Evolutionary conservation across 2,113 vertebrate genomes (phyloP).

Genomic region (Benitochromis conjunctus): DNA sequence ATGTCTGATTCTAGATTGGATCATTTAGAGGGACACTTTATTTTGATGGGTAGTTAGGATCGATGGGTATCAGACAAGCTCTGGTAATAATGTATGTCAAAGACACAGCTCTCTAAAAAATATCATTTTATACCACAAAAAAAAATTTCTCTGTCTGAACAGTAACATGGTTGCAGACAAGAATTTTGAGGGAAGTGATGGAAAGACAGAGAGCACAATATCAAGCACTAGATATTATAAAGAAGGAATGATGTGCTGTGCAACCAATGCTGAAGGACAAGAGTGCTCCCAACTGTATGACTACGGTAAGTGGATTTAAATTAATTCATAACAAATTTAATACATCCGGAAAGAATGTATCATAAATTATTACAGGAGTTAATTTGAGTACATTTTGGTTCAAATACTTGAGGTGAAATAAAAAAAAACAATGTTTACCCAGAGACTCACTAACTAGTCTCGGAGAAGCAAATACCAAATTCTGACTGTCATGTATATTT

Average conservation of each 20-base stretch:
- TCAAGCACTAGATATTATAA: fast-evolving
- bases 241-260: constrained; percentile 58
- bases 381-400: no score
- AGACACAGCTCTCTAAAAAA: not conserved
- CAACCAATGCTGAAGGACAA: constrained; percentile 53
- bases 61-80: fast-evolving
- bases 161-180: fast-evolving
- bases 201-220: not conserved
- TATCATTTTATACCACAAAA: not conserved
- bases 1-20: not conserved
- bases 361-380: no score
- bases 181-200: fast-evolving
- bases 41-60: not conserved
- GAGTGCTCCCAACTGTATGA: constrained; percentile 62
- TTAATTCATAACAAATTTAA: not conserved
- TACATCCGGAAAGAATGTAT: not conserved
- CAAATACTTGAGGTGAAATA: no score
- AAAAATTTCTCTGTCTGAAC: not conserved
- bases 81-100: not conserved
- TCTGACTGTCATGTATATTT: not conserved
- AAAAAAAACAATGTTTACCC: no score
- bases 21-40: fast-evolving
- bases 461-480: no score
- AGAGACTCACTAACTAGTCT: no score
- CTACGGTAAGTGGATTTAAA: constrained; percentile 57